These are phyloP conservation scores for Cheiracanthium punctorium DNA, from an alignment of 2,888 invertebrate genomes.

Conservation along the genomic window DNA sequence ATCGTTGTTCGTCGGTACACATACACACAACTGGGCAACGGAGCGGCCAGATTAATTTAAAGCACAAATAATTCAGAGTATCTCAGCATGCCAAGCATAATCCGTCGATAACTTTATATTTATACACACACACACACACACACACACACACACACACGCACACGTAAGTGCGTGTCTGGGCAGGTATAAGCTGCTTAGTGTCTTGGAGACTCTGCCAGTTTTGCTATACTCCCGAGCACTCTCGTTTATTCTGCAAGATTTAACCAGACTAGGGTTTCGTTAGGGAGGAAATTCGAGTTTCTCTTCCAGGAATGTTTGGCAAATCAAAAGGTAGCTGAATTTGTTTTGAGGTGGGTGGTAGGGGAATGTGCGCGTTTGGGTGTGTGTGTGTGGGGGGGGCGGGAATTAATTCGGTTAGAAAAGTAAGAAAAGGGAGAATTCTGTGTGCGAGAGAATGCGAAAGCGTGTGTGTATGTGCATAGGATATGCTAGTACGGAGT, in stretches of 20 bases:
- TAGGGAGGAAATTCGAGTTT: neutral
- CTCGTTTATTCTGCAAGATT: neutral
- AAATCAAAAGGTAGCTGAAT: neutral
- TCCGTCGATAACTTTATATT: neutral
- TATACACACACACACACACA: too few relatives aligned
- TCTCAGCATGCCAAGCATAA: neutral
- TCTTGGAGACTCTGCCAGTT: slow-evolving; percentile 9
- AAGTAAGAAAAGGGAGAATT: too few relatives aligned
- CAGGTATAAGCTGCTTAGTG: neutral
- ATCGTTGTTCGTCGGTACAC: neutral
- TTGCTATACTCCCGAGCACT: neutral
- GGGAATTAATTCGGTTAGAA: too few relatives aligned
- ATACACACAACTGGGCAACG: too few relatives aligned
- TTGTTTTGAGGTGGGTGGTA: neutral
- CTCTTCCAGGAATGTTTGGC: neutral
- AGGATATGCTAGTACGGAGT: too few relatives aligned
- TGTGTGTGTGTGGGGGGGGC: too few relatives aligned
- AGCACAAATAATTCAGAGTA: slow-evolving; percentile 8
- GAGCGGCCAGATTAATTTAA: neutral
- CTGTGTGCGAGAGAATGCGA: too few relatives aligned
- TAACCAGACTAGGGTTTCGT: neutral
- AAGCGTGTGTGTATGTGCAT: too few relatives aligned
- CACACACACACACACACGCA: too few relatives aligned
- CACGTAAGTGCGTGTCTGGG: neutral
- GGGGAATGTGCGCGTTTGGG: too few relatives aligned